A percentile compares a stretch with the other conserved stretches of the same genome.
Conservation (phyloP, 2,113 vertebrate species). For the Vulpes ferrilata region DNA sequence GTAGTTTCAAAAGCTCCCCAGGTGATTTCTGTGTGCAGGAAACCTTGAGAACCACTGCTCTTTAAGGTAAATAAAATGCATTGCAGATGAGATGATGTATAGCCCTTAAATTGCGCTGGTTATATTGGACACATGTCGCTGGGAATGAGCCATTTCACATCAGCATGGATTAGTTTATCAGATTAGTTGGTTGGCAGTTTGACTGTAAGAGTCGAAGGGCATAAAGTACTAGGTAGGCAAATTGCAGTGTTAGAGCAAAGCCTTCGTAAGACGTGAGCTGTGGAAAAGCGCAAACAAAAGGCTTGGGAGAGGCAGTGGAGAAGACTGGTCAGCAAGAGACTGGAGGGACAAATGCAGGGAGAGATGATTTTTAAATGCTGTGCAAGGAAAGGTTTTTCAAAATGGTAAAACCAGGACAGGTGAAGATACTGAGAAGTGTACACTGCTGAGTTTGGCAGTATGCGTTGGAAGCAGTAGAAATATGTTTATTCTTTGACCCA, state of each 20-base stretch:
- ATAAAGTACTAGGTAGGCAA: constrained; percentile 24
- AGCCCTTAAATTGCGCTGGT: not conserved
- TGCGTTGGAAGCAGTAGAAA: not conserved
- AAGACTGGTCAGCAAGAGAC: not conserved
- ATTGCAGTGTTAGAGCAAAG: constrained; percentile 2
- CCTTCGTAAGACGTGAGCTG: not conserved
- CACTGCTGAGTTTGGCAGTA: not conserved
- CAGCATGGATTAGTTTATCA: not conserved
- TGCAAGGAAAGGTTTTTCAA: not conserved
- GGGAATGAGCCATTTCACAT: not conserved
- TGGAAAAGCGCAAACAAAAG: not conserved
- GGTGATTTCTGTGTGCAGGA: constrained; percentile 24
- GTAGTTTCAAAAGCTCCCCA: not conserved
- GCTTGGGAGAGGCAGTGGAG: not conserved
- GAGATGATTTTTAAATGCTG: not conserved
- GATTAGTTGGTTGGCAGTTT: constrained; percentile 56
- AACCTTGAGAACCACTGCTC: not conserved
- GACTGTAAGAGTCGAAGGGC: not conserved
- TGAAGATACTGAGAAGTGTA: not conserved
- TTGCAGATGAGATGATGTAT: not conserved
- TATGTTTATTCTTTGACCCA: not conserved
- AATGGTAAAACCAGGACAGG: not conserved
- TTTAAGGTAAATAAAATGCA: constrained; percentile 3
- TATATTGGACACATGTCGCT: not conserved
- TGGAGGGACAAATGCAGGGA: not conserved